A percentile compares a stretch with the other conserved stretches of the same genome.
Evolutionary conservation across 1,140 invertebrate genomes (phyloP).

Genomic region (Pseudomyrmex sp.): DNA sequence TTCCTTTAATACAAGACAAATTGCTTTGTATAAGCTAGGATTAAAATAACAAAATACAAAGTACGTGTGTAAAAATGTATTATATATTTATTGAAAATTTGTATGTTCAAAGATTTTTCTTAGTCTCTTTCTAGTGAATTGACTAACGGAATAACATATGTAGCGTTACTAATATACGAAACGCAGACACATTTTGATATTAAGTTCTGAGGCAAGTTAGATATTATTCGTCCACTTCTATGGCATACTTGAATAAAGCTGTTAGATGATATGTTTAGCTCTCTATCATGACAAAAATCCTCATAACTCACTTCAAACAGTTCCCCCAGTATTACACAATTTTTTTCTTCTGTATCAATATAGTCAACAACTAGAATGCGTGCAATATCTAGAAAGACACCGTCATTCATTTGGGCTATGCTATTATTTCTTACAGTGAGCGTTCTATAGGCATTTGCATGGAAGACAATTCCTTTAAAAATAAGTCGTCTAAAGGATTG

Average conservation of each 20-base stretch:
- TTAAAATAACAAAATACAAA: too few species aligned
- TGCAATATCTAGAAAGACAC: neutral
- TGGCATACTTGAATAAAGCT: neutral
- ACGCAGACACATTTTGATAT: neutral
- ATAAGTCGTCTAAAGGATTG: neutral
- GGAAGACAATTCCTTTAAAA: neutral
- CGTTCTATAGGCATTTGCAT: neutral
- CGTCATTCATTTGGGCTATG: neutral
- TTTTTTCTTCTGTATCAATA: neutral
- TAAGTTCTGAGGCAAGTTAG: neutral
- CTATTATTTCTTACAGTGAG: slow-evolving; percentile 10
- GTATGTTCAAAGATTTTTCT: neutral
- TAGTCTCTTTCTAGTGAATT: slow-evolving; percentile 2
- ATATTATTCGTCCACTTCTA: neutral
- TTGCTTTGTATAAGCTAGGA: too few species aligned
- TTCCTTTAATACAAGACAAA: too few species aligned
- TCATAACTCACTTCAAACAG: neutral
- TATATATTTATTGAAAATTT: too few species aligned
- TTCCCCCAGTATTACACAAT: neutral
- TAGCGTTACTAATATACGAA: neutral
- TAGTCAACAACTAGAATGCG: neutral
- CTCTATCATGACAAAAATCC: neutral
- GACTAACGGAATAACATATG: neutral
- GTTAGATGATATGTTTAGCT: neutral
- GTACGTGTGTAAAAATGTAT: too few species aligned